A percentile compares a stretch with the other conserved stretches of the same genome.
Evolutionary conservation across 2,113 vertebrate genomes (phyloP).

Genomic region (Malurus melanocephalus): DNA sequence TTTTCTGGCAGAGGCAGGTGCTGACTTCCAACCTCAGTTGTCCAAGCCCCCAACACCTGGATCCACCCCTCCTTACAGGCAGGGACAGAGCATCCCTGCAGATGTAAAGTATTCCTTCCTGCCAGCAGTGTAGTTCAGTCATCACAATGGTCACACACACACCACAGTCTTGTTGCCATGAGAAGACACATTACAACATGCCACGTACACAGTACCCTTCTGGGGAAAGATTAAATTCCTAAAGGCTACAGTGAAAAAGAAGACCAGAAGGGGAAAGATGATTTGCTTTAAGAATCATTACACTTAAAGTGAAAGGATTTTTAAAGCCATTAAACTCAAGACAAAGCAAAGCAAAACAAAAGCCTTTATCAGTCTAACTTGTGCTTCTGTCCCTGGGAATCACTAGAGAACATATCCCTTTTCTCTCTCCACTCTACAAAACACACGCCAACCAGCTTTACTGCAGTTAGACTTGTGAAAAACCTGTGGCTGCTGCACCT

Average conservation of each 20-base stretch:
- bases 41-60: neutral
- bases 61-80: neutral
- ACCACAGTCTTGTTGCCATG: neutral
- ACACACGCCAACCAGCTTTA: neutral
- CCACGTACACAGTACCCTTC: neutral
- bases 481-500: neutral
- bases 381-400: neutral
- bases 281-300: neutral
- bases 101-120: neutral
- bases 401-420: neutral
- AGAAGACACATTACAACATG: neutral
- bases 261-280: neutral
- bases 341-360: neutral
- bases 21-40: neutral
- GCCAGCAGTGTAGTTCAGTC: neutral
- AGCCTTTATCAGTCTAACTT: neutral
- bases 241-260: neutral
- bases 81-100: neutral
- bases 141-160: accelerated
- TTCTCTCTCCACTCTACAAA: neutral
- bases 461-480: neutral
- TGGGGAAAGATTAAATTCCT: neutral
- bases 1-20: neutral
- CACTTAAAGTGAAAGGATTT: neutral
- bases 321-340: neutral